phyloP scores from a whole-genome alignment of 2,888 invertebrate genomes.

The Tortrix viridana region DNA sequence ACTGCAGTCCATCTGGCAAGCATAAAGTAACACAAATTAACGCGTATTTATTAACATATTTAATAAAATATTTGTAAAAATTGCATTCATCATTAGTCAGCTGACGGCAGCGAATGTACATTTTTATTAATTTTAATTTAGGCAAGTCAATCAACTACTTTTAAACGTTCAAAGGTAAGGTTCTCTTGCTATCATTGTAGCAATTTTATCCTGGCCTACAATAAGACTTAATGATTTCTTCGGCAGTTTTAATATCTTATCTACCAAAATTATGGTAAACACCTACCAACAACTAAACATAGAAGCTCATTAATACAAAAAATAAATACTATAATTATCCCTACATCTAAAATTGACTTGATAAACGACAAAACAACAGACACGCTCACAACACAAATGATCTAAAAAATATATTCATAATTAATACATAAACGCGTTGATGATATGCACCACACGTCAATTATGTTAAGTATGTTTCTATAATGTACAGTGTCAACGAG shows the following conservation, averaged over 20 bases:
- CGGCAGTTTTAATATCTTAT: background rate
- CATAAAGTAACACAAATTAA: too few species aligned
- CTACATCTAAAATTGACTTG: conserved; percentile 50
- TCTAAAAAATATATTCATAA: conserved; percentile 44
- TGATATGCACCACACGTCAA: conserved; percentile 18
- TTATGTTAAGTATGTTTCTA: conserved; percentile 1
- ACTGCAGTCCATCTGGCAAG: too few species aligned
- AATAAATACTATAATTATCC: conserved; percentile 38
- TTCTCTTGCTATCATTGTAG: too few species aligned
- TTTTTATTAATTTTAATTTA: too few species aligned
- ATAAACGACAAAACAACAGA: conserved; percentile 44
- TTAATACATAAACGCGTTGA: conserved; percentile 10
- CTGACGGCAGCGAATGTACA: too few species aligned
- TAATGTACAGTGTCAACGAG: conserved; percentile 17
- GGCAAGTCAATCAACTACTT: too few species aligned
- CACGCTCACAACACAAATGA: conserved; percentile 56
- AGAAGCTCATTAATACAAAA: conserved; percentile 41
- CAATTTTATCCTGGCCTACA: too few species aligned
- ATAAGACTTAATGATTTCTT: too few species aligned
- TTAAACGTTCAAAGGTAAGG: too few species aligned
- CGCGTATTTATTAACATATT: too few species aligned
- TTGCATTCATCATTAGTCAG: too few species aligned
- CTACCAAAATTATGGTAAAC: conserved; percentile 6
- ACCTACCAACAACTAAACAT: conserved; percentile 27
- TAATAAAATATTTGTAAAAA: too few species aligned